Base-by-base conservation (phyloP, 1,140 invertebrate genomes). In the Ceratina australensis region DNA sequence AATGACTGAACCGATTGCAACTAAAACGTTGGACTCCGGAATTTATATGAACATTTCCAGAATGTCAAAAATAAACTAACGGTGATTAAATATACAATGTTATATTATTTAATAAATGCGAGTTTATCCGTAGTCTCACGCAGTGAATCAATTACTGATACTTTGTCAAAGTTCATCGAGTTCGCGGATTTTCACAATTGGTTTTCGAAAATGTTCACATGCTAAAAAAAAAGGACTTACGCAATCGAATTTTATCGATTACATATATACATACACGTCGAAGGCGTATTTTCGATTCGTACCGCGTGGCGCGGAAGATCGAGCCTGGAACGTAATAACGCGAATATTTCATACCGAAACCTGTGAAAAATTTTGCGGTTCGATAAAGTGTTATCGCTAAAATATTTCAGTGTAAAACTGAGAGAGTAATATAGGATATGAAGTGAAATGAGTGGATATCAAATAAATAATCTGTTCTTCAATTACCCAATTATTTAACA, bases 161-260 rank as follows among this genome's bases (percentile, higher is more conserved):
- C 61, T 72, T 72, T 59, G 57, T 72, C 71, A 33, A 18, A 52
- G n/a, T 72, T 72, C 22, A 22, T 4, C 69, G 26, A 72, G 57
- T 64, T 71, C n/a, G n/a, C n/a, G n/a, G n/a, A 33, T 33, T 33
- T 33, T 7, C 3, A 33, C 7, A 3, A 3, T 42, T 10, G 33
- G 33, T 42, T 42, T 28, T 20, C 57, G 1, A 24, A 16, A 56
- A 56, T 42, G 16, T 69, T 56, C 15, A 16, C 18, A n/a, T 47
- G 42, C n/a, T 47, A 2, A 24, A 33, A 42, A 42, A 42, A 42
- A 42, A 42, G 33, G 33, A 42, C 7, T 42, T 10, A 42, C 33
- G 33, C 5, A 42, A 42, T 42, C 33, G 33, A 7, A 42, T 42
- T 42, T 12, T 4, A 47, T 59, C 52, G 68, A 71, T 71, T 59